These are phyloP conservation scores for Clytia hemisphaerica DNA, from an alignment of 30 jellyfish, hydroid and myxozoan genomes.

Conservation along the genomic window DNA sequence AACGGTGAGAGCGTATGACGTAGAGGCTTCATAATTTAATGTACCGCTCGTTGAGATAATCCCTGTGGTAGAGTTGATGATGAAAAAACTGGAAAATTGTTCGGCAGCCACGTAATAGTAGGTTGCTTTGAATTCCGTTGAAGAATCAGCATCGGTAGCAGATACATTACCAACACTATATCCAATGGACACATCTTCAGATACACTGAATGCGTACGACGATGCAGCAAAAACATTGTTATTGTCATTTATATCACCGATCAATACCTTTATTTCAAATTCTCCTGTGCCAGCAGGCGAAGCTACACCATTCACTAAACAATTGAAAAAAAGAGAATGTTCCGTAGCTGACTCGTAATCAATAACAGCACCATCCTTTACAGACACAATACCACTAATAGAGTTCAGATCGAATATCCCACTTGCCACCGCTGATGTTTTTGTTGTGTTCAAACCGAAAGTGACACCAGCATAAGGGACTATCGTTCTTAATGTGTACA, in stretches of 20 bases:
- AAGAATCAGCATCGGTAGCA: slow-evolving; percentile 10
- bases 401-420: neutral
- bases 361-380: neutral
- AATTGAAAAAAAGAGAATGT: neutral
- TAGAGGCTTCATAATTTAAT: slow-evolving; percentile 30
- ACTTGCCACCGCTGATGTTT: neutral
- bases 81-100: slow-evolving; percentile 2
- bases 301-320: neutral
- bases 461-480: neutral
- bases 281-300: neutral
- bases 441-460: neutral
- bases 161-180: slow-evolving; percentile 5
- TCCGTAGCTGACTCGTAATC: slow-evolving; percentile 9
- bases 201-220: neutral
- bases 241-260: slow-evolving; percentile 76
- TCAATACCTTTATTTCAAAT: slow-evolving; percentile 18
- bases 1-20: slow-evolving; percentile 4
- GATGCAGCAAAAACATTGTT: slow-evolving; percentile 34
- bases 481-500: too few relatives aligned
- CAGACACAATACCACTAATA: neutral
- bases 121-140: neutral
- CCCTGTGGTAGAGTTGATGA: slow-evolving; percentile 38
- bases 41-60: slow-evolving; percentile 32
- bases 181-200: neutral
- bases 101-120: neutral